Conservation (phyloP, 2,797 vertebrate species). For the Pipistrellus kuhlii region DNA sequence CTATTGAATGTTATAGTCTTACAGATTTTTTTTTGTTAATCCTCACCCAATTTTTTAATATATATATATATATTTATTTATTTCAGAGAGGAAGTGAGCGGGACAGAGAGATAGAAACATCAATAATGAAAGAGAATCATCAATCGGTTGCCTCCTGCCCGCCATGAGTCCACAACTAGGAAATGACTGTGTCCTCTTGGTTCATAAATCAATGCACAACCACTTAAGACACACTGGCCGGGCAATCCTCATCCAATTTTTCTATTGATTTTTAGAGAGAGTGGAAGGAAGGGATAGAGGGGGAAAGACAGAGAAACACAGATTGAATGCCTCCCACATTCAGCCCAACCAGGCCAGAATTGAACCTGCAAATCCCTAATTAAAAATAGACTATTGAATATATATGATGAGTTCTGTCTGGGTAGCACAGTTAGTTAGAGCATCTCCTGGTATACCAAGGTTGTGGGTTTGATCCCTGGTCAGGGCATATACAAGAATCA, state of each 20-base stretch:
- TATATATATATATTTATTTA: no score
- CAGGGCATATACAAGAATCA: background rate
- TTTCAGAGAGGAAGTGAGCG: no score
- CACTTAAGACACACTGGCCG: no score
- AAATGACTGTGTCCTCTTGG: no score
- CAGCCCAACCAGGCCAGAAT: background rate
- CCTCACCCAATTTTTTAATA: background rate
- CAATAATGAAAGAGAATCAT: no score
- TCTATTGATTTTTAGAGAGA: background rate
- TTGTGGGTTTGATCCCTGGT: background rate
- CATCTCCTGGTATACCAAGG: background rate
- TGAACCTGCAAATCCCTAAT: conserved; percentile 21
- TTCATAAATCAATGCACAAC: no score
- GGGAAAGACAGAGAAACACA: background rate
- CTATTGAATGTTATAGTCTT: background rate
- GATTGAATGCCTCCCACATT: background rate
- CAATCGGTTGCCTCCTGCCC: no score
- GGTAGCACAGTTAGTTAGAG: background rate
- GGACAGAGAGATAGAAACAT: no score
- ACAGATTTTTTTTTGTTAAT: background rate
- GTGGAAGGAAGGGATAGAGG: background rate
- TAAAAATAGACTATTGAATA: conserved; percentile 1
- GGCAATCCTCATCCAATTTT: background rate
- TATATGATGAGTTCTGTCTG: background rate
- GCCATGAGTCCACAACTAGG: no score